Conservation (phyloP, 2,113 vertebrate genomes). For the Lamprologus callipterus region DNA sequence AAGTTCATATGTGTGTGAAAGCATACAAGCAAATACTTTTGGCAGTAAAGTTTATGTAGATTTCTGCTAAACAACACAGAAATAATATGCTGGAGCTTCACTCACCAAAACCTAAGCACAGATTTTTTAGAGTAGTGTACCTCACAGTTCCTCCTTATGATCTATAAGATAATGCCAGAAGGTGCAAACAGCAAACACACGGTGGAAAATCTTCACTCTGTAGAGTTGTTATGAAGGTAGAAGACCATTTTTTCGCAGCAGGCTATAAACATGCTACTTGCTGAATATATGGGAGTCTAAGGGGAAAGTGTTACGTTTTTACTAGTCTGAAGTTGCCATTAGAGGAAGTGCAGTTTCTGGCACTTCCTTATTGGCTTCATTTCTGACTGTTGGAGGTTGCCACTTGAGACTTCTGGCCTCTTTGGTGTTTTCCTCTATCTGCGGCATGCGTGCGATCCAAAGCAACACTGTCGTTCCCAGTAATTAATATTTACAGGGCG, state of each 20-base stretch:
- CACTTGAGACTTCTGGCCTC: not conserved
- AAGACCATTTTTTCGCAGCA: not conserved
- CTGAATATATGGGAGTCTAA: not conserved
- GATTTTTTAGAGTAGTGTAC: not conserved
- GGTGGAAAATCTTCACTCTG: not conserved
- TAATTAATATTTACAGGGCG: not conserved
- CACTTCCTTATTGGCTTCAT: not conserved
- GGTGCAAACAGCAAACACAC: not conserved
- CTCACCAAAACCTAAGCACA: not conserved
- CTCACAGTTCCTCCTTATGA: not conserved
- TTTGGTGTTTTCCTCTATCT: not conserved
- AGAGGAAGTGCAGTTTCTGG: not conserved
- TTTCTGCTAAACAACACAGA: not conserved
- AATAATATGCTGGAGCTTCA: not conserved
- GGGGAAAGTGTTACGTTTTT: not conserved
- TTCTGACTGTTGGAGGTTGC: not conserved
- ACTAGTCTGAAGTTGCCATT: not conserved
- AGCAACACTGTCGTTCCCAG: not conserved
- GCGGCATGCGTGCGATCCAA: rapidly evolving
- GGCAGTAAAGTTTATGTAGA: not conserved
- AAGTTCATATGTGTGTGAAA: not conserved
- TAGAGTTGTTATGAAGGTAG: not conserved
- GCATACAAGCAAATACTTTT: not conserved
- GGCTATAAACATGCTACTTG: not conserved
- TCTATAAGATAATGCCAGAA: not conserved